Base-by-base conservation (phyloP, 1,140 invertebrate genomes). In the Hylaeus volcanicus region DNA sequence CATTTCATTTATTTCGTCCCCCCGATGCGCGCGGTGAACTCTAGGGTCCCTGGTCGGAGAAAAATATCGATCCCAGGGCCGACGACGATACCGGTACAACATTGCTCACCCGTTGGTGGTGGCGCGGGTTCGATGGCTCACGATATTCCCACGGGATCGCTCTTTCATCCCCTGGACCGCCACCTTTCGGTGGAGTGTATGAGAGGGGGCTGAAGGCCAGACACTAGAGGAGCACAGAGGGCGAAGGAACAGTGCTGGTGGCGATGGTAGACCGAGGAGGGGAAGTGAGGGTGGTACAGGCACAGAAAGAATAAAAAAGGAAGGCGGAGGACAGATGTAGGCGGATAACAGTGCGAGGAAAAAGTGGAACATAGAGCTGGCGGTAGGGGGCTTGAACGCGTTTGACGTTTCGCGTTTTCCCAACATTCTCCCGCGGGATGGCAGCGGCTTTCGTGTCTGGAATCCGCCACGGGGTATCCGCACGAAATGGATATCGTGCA, bases 391-490 rank as follows among this genome's bases (percentile, higher is more conserved):
- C 9, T 71, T 26, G 83, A 86, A 76, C 75, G 85, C 86, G 88
- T 88, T 90, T 90, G 90, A 89, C 89, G 91, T 89, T 90, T 90
- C 82, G 86, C 89, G 89, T 90, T 91, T 89, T 86, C 77, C 88
- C 86, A 83, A 86, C 85, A 84, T 89, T 86, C 87, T 90, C 87
- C 89, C 82, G 86, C 86, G 90, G 90, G 86, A 91, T 90, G 73
- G 77, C 81, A 81, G 79, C 72, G 79, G 79, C 82, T 89, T 91
- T 85, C 87, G 87, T 90, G 88, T 86, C 86, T 87, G 83, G 89
- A 90, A 90, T 90, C 85, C 82, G 81, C 86, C 87, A 82, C 82
- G 78, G 86, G 81, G 87, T 88, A 91, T 89, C 86, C 84, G 84
- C 74, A 76, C 86, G 86, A 88, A 90, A 90, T 91, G 86, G 89